Evolutionary conservation across 2,113 vertebrate genomes (phyloP), one percentile per base, ranked within the genome.

Genomic region (Tachuris rubrigastra): DNA sequence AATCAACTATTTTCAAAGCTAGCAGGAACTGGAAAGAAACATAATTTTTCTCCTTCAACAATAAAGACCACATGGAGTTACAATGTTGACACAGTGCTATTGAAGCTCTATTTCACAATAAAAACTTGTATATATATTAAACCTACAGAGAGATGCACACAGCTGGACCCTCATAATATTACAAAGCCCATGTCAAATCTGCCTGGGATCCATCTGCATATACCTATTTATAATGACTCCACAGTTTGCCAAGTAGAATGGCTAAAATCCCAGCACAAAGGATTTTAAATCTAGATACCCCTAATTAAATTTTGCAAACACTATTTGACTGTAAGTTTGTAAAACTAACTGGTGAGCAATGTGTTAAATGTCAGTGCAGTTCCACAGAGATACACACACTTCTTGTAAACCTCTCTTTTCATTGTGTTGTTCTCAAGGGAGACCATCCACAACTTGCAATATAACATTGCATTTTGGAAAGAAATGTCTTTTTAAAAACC

Each of bases 381-480:
- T 88, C 78, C 95, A 71, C 0, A 86, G 73, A 90, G 73, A 96
- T 52, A 89, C 59, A 53, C 80, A 89, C 58, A 41, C 46, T 74
- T 85, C 82, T 92, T 77, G 92, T 53, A 93, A 96, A 93, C 81
- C 77, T 94, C 78, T 89, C 77, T 89, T 96, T 96, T 95, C 96
- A 92, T 76, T 30, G 55, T 14, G 5, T 8, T 83, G 28, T 2
- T 94, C 37, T 78, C n/a, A 13, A 74, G 56, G 18, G 60, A 59
- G 5, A 66, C 24, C 19, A 71, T 59, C 55, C 56, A 71, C 65
- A 81, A 30, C 60, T 75, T 78, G 21, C 25, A 56, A 52, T 44
- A 30, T 10, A 85, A 66, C 33, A 30, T 7, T 21, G 33, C 63
- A 83, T 88, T 80, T 63, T 37, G 39, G 46, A 72, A 79, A 84